Conservation (phyloP, 2,888 invertebrate species). For the Eledona agricola region DNA sequence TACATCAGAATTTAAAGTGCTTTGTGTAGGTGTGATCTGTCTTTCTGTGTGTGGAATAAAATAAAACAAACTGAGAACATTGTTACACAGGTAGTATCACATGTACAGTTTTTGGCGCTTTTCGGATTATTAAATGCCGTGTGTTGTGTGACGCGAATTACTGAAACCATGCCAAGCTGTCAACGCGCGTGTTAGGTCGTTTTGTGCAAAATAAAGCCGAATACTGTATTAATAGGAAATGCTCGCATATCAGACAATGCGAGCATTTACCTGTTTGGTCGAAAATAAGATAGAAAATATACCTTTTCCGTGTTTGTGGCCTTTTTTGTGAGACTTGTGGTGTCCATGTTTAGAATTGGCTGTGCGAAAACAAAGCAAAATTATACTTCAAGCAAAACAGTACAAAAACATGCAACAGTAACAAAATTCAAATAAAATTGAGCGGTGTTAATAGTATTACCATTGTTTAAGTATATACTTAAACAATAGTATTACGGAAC, state of each 20-base stretch:
- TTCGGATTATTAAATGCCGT: no score
- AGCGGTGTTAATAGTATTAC: not conserved
- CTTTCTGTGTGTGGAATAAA: constrained; percentile 45
- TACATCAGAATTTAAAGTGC: constrained; percentile 36
- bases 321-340: constrained; percentile 53
- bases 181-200: no score
- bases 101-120: constrained; percentile 5
- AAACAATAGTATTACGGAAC: no score
- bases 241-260: no score
- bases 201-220: no score
- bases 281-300: constrained; percentile 34
- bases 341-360: constrained; percentile 50
- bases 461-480: not conserved
- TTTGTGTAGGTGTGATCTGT: constrained; percentile 43
- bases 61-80: constrained; percentile 40
- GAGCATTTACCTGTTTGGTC: constrained; percentile 17
- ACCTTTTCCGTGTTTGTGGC: constrained; percentile 51
- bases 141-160: no score
- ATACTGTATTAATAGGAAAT: no score
- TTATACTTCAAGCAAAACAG: constrained; percentile 32
- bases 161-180: no score
- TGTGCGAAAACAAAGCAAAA: constrained; percentile 43
- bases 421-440: constrained; percentile 5
- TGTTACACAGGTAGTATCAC: constrained; percentile 30
- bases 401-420: constrained; percentile 18